Conservation (phyloP, 1,140 invertebrate genomes). For the Caenorhabditis latens region DNA sequence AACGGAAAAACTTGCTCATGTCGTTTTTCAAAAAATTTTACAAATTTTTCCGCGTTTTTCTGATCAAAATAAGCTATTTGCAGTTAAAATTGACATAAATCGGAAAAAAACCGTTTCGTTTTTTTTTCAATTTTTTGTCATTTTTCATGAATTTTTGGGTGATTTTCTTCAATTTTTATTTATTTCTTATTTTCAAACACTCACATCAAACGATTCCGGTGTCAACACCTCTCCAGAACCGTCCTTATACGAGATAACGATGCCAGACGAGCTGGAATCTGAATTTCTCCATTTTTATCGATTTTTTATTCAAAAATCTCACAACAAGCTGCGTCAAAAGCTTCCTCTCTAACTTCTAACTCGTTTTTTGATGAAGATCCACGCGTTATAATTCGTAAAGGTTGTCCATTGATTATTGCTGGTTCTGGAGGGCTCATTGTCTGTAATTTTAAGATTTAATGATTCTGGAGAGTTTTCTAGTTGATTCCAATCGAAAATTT, state of each 20-base stretch:
- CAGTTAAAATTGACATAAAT: too few species aligned
- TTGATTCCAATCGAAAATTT: too few species aligned
- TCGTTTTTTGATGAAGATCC: neutral
- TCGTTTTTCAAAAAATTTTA: too few species aligned
- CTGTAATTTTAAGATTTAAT: neutral
- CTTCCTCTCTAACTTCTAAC: neutral
- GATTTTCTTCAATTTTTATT: too few species aligned
- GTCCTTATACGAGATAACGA: neutral
- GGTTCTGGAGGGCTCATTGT: neutral
- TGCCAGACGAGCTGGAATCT: slow-evolving; percentile 13
- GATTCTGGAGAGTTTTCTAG: too few species aligned
- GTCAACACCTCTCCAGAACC: neutral
- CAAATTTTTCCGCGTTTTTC: too few species aligned
- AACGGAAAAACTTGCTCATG: too few species aligned
- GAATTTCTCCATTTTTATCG: neutral
- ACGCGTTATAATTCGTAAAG: neutral
- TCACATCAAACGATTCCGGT: neutral
- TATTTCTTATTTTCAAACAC: neutral
- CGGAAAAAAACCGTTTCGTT: too few species aligned
- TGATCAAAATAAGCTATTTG: too few species aligned
- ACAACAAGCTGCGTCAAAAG: neutral
- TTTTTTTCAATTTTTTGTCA: too few species aligned
- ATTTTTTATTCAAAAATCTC: neutral
- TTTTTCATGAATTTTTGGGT: too few species aligned
- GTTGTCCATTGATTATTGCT: neutral